phyloP scores from a whole-genome alignment of 2,113 vertebrate genomes.

The Notothenia coriiceps region DNA sequence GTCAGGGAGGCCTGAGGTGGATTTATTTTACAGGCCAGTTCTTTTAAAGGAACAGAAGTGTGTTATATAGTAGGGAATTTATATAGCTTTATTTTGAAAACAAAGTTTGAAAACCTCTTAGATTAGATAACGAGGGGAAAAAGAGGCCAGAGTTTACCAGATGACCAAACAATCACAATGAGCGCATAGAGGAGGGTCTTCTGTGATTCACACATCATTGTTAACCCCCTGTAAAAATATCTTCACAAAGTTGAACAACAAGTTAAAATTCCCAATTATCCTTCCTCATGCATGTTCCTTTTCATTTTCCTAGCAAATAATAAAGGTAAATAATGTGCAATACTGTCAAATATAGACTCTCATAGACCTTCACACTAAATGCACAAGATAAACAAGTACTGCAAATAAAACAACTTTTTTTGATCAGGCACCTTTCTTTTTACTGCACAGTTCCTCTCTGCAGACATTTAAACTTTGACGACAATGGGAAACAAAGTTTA shows the following conservation, averaged over 20 bases:
- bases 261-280: not conserved
- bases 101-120: not conserved
- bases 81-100: constrained; percentile 24
- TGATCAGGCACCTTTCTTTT: not conserved
- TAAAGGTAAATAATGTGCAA: not conserved
- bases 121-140: not conserved
- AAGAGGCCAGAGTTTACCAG: not conserved
- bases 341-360: not conserved
- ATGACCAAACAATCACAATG: not conserved
- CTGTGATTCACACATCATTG: not conserved
- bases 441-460: not conserved
- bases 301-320: not conserved
- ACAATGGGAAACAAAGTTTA: not conserved
- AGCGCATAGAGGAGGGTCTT: too few species aligned
- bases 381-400: not conserved
- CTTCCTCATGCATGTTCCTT: not conserved
- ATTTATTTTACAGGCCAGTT: not conserved
- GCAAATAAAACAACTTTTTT: not conserved
- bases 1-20: not conserved
- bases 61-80: not conserved
- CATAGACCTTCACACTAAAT: not conserved
- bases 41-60: not conserved
- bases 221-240: not conserved
- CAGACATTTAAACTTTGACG: not conserved
- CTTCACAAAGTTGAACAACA: not conserved